Conservation (phyloP, 1,140 invertebrate genomes). For the Calliphora vicina region DNA sequence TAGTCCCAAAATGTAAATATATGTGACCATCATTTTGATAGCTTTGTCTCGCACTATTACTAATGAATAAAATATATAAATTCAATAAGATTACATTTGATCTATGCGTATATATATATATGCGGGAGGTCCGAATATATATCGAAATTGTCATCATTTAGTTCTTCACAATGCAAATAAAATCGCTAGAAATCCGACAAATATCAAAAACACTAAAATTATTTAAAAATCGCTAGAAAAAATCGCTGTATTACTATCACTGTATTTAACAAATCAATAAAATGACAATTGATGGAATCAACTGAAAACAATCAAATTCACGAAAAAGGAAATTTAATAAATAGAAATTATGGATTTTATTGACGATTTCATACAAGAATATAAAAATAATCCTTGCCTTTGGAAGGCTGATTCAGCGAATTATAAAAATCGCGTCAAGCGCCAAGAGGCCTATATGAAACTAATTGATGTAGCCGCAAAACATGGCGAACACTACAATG, state of each 20-base stretch:
- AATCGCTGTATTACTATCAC: background rate
- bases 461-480: constrained; percentile 58
- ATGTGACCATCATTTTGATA: no score
- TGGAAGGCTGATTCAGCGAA: constrained; percentile 59
- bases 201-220: no score
- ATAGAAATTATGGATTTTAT: constrained; percentile 56
- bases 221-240: no score
- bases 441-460: constrained; percentile 59
- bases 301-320: constrained; percentile 17
- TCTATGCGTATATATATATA: no score
- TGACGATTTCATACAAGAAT: constrained; percentile 62
- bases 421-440: constrained; percentile 53
- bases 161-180: no score
- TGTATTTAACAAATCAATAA: constrained; percentile 14
- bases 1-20: no score
- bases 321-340: background rate
- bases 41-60: no score
- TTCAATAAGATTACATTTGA: no score
- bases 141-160: no score
- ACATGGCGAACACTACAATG: constrained; percentile 60
- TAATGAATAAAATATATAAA: no score
- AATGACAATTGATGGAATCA: background rate
- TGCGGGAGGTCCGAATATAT: no score
- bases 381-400: constrained; percentile 59
- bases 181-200: background rate